Base-by-base conservation (phyloP, 2,888 invertebrate species). In the Epinotia nisella region DNA sequence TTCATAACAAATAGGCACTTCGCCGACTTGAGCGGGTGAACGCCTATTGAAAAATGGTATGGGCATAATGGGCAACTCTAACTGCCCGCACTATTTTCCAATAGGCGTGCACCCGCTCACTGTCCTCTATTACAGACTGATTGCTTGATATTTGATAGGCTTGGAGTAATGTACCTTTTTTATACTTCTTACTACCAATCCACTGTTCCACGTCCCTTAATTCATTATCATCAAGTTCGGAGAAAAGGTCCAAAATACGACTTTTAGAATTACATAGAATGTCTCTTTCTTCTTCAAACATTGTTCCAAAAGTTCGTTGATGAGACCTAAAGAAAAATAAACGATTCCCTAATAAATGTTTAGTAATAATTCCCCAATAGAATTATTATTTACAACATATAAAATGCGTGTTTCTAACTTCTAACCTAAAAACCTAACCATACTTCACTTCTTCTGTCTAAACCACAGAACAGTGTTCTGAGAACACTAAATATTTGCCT, bases 121-220 rank as follows among this genome's bases (percentile, higher is more conserved):
- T 1, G 29, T 29, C 2, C 7, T 35, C 35, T 35, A 35, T 35
- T 35, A 9, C 9, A 35, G 35, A 35, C 9, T 35, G 35, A 35
- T 35, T 35, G 35, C 9, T 35, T 35, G 1, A 7, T 21, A 45
- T 19, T 19, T 1, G 15, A 7, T 35, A 61, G 45, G 49, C 49
- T 61, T 61, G 29, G 13, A 39, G 19, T 66, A 41, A 65, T 67
- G 75, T 80, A 90, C 91, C 92, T 86, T 88, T 86, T 76, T 83
- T 91, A 73, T 87, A 92, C 2, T 90, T 79, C 75, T 83, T 85
- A 75, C 86, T 90, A 76, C 82, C 80, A 75, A 93, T 90, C 92
- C 92, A 93, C 71, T 86, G 84, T 79, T 91, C 90, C 75, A 93
- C 81, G 13, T 75, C 76, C 76, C 86, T 84, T 68, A 91, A 77